Percentiles rank a stretch among this genome's conserved stretches.
phyloP scores from a whole-genome alignment of 2,797 vertebrate species.

The Lindbergichthys nudifrons region DNA sequence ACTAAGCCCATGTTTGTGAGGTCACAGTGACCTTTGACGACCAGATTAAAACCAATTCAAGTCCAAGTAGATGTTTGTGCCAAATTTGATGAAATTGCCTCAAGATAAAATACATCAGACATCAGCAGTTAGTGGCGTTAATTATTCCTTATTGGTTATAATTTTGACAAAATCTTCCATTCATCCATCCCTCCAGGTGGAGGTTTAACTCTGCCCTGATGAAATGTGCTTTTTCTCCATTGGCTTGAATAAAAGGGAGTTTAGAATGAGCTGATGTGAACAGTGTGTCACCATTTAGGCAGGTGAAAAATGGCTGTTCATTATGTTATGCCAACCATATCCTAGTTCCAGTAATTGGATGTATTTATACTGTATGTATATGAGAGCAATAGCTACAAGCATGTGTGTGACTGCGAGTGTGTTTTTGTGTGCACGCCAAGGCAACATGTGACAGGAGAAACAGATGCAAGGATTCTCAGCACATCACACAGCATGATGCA shows the following conservation, averaged over 20 bases:
- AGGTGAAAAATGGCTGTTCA: constrained; percentile 78
- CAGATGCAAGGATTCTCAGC: constrained; percentile 52
- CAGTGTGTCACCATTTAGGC: constrained; percentile 55
- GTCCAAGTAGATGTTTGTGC: too few relatives aligned
- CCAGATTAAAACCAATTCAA: too few relatives aligned
- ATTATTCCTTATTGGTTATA: background rate
- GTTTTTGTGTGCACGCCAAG: constrained; percentile 3
- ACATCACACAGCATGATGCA: constrained; percentile 28
- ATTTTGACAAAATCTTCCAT: background rate
- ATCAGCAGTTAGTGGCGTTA: background rate
- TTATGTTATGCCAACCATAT: constrained; percentile 74
- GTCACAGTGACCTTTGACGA: too few relatives aligned
- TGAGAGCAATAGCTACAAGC: constrained; percentile 7
- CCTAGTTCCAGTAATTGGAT: constrained; percentile 71
- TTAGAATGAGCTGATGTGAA: constrained; percentile 30
- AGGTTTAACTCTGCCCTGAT: constrained; percentile 1
- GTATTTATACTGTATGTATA: constrained; percentile 34
- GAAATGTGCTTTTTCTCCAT: constrained; percentile 11
- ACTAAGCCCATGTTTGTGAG: too few relatives aligned
- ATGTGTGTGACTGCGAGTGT: constrained; percentile 1
- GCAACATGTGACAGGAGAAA: constrained; percentile 37
- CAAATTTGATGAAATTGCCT: too few relatives aligned
- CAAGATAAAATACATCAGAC: too few relatives aligned
- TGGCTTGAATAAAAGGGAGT: constrained; percentile 3
- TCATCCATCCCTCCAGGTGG: constrained; percentile 4